phyloP scores from a whole-genome alignment of 92 coral and sea anemone genomes.

The Phymanthus crucifer region DNA sequence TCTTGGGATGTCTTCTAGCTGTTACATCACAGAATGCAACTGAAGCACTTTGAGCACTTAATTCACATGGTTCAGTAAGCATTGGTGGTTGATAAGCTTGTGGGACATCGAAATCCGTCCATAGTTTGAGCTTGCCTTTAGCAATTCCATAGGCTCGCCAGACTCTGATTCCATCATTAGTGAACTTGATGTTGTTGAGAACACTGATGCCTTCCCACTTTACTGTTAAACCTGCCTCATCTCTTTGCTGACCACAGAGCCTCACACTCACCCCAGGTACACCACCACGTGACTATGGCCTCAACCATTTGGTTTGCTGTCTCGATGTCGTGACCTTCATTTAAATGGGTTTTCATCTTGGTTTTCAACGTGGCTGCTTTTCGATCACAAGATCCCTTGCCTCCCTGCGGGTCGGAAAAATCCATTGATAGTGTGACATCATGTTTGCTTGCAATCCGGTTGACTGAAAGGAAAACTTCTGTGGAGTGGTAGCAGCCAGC shows the following conservation, averaged over 20 bases:
- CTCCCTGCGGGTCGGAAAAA: conserved; percentile 60
- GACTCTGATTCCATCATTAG: conserved; percentile 29
- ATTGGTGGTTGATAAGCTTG: neutral
- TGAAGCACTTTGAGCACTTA: neutral
- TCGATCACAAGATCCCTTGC: conserved; percentile 60
- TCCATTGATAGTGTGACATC: conserved; percentile 24
- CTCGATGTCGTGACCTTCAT: conserved; percentile 42
- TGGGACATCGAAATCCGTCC: conserved; percentile 27
- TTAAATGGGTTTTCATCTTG: conserved; percentile 25
- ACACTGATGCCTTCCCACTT: conserved; percentile 46
- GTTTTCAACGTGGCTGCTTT: conserved; percentile 44
- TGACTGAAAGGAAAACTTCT: neutral
- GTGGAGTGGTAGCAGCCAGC: conserved; percentile 52
- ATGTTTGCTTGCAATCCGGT: conserved; percentile 19
- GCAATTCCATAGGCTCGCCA: conserved; percentile 32
- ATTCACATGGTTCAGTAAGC: neutral
- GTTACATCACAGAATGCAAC: neutral
- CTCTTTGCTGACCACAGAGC: conserved; percentile 25
- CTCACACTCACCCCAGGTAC: conserved; percentile 29
- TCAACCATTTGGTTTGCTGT: conserved; percentile 36
- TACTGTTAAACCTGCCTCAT: neutral
- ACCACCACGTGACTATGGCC: conserved; percentile 36
- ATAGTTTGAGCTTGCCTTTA: conserved; percentile 6
- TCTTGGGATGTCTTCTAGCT: neutral
- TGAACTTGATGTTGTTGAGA: conserved; percentile 27